These are phyloP conservation scores for Bombus breviceps DNA, from an alignment of 1,140 invertebrate species.

Conservation along the genomic window DNA sequence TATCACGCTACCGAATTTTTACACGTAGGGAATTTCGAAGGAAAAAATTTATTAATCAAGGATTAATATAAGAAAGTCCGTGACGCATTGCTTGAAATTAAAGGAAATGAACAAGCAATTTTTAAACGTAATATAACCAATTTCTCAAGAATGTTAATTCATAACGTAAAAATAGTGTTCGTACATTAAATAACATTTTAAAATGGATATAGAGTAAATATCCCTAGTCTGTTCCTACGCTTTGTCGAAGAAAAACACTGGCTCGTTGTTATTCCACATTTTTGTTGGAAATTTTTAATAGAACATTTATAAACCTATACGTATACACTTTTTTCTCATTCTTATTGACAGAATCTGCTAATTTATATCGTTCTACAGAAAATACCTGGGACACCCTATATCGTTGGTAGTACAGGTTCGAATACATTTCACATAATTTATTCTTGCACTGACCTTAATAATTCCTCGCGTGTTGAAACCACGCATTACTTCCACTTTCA, in stretches of 20 bases:
- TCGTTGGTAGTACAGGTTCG: background rate
- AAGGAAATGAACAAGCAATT: background rate
- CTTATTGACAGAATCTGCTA: too few relatives aligned
- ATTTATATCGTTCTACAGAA: background rate
- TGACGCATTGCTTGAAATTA: background rate
- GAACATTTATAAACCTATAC: too few relatives aligned
- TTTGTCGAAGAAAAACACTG: too few relatives aligned
- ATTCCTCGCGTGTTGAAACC: background rate
- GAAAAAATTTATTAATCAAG: background rate
- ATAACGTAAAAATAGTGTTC: too few relatives aligned
- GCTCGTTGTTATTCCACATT: too few relatives aligned
- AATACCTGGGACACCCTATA: background rate
- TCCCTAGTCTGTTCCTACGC: too few relatives aligned
- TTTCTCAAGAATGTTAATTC: too few relatives aligned
- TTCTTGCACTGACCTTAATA: background rate
- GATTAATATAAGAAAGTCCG: background rate
- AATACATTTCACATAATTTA: background rate
- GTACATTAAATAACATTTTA: too few relatives aligned
- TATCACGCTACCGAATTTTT: background rate
- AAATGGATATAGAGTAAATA: too few relatives aligned
- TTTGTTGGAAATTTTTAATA: too few relatives aligned
- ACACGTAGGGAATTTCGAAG: background rate
- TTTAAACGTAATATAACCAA: too few relatives aligned
- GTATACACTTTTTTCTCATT: too few relatives aligned
- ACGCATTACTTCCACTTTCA: background rate